Percentiles rank a stretch among this genome's conserved stretches.
Conservation (phyloP, 2,797 vertebrate species). For the Trachops cirrhosus region DNA sequence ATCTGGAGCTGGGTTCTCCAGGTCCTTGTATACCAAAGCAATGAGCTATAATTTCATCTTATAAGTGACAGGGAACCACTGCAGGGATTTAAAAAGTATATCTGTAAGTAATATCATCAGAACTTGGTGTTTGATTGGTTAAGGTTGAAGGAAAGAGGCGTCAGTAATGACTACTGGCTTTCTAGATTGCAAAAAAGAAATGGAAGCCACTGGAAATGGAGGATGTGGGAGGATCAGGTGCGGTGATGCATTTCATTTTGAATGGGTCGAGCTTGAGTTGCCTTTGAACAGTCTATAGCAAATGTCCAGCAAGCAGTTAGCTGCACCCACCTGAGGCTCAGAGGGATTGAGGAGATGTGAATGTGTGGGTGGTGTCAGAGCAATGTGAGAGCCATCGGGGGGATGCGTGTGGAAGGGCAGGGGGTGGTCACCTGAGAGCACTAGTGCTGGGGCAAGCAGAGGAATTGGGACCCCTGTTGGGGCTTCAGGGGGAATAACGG, state of each 20-base stretch:
- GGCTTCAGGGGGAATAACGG: not conserved
- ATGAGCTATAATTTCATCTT: not conserved
- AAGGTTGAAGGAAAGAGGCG: not conserved
- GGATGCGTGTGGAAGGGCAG: accelerated
- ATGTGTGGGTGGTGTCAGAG: not conserved
- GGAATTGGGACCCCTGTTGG: not conserved
- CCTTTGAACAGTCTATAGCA: too few relatives aligned
- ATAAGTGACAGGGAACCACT: not conserved
- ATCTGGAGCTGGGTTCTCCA: not conserved
- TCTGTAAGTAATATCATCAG: not conserved
- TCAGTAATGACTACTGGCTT: not conserved
- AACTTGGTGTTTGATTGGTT: not conserved
- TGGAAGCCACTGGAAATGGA: not conserved
- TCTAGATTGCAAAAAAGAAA: not conserved
- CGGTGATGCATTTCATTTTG: accelerated
- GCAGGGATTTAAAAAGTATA: not conserved
- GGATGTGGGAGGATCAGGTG: not conserved
- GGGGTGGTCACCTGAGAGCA: not conserved
- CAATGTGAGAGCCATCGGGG: too few relatives aligned
- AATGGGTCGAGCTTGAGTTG: not conserved
- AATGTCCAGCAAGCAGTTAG: too few relatives aligned
- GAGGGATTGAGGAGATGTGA: not conserved
- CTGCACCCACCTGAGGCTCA: accelerated
- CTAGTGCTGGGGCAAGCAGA: not conserved
- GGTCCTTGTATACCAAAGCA: too few relatives aligned